phyloP scores from a whole-genome alignment of 2,888 invertebrate genomes.

The Rugalucina vietnamica region DNA sequence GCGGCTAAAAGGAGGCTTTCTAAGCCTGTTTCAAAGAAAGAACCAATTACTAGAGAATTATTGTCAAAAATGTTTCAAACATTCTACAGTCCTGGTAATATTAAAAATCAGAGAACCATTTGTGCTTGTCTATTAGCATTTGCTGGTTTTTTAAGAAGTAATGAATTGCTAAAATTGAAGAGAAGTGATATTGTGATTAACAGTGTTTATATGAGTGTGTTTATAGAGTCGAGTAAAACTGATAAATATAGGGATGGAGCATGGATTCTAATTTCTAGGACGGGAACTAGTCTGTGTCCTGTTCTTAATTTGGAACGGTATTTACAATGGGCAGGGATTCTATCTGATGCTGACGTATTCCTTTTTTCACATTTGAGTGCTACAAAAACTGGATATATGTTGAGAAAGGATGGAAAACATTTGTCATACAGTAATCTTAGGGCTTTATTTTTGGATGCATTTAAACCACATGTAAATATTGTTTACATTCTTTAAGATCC shows the following conservation, averaged over 20 bases:
- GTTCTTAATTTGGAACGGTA: slow-evolving; percentile 14
- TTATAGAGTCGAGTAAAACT: slow-evolving; percentile 33
- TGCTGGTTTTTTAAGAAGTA: slow-evolving; percentile 35
- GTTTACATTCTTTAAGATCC: slow-evolving; percentile 22
- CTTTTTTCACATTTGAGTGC: slow-evolving; percentile 27
- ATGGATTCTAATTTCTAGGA: neutral
- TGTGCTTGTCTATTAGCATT: slow-evolving; percentile 32
- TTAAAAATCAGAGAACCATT: slow-evolving; percentile 23
- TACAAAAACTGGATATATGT: neutral
- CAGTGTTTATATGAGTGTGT: neutral
- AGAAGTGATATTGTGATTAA: slow-evolving; percentile 20
- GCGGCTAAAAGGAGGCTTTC: slow-evolving; percentile 14
- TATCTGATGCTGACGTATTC: slow-evolving; percentile 4
- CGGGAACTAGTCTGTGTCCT: slow-evolving; percentile 26
- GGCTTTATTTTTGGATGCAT: slow-evolving; percentile 24
- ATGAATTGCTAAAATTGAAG: slow-evolving; percentile 19
- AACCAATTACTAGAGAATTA: slow-evolving; percentile 17
- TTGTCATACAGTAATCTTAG: slow-evolving; percentile 25
- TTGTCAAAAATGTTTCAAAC: neutral
- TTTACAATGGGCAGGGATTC: slow-evolving; percentile 8
- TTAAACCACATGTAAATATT: slow-evolving; percentile 18
- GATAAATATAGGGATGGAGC: slow-evolving; percentile 42
- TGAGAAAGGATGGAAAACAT: slow-evolving; percentile 20
- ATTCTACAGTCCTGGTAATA: slow-evolving; percentile 8
- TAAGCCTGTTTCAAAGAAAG: slow-evolving; percentile 8